phyloP scores from a whole-genome alignment of 2,113 vertebrate species.

The Ailurus styani region DNA sequence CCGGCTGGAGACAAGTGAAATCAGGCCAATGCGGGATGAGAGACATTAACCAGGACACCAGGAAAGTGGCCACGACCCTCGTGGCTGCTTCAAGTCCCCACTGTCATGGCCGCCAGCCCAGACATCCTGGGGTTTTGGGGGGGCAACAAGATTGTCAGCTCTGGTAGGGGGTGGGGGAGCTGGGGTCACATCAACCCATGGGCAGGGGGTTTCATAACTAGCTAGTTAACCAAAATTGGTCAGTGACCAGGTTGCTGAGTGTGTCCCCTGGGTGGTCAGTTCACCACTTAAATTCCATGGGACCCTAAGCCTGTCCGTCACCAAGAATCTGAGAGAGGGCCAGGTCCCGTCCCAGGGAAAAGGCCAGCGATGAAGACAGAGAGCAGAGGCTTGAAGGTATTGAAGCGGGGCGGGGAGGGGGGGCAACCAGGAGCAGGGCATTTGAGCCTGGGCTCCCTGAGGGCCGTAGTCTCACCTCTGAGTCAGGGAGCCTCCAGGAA shows the following conservation, averaged over 20 bases:
- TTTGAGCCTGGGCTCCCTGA: not conserved
- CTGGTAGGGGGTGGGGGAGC: not conserved
- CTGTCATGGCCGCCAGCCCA: not conserved
- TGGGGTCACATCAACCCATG: not conserved
- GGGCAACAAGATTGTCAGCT: not conserved
- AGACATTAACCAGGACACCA: not conserved
- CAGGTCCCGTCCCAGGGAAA: not conserved
- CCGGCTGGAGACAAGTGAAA: constrained; percentile 58
- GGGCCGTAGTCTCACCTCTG: constrained; percentile 56
- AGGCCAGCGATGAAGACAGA: not conserved
- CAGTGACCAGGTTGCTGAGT: not conserved
- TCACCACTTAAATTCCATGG: not conserved
- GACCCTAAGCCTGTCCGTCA: not conserved
- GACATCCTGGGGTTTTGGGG: not conserved
- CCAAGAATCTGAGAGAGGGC: not conserved
- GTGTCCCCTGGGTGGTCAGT: not conserved
- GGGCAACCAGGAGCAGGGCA: not conserved
- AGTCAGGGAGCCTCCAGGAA: constrained; percentile 88
- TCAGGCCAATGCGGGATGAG: not conserved
- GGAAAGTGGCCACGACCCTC: not conserved
- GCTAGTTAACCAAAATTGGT: not conserved
- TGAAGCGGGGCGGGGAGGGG: not conserved
- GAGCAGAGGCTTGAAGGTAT: not conserved
- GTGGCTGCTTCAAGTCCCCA: not conserved
- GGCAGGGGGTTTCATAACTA: not conserved